Evolutionary conservation across 2,888 invertebrate genomes (phyloP).

Genomic region (Clitarchus hookeri): DNA sequence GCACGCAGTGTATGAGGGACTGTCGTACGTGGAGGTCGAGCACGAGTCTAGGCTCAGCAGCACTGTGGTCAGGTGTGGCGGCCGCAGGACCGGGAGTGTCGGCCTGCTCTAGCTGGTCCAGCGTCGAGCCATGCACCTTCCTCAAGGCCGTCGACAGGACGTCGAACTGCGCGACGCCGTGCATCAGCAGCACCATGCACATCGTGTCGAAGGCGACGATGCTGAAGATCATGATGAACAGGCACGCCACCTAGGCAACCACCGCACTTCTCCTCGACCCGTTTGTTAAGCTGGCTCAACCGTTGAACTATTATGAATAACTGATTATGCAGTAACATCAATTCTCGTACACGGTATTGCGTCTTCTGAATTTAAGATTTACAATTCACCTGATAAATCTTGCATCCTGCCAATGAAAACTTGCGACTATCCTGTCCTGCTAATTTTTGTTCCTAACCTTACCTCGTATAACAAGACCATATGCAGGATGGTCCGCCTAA

Average conservation of each 20-base stretch:
- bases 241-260: background rate
- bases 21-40: background rate
- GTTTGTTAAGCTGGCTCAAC: no score
- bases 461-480: no score
- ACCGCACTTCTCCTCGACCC: no score
- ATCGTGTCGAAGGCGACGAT: background rate
- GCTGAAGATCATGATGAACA: background rate
- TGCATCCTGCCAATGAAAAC: no score
- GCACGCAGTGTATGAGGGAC: background rate
- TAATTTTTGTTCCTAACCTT: no score
- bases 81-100: background rate
- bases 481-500: no score
- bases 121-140: background rate
- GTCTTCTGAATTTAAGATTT: no score
- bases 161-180: background rate
- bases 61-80: background rate
- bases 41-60: background rate
- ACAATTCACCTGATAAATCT: no score
- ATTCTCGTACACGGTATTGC: no score
- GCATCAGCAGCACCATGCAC: background rate
- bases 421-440: no score
- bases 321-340: no score
- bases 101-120: background rate
- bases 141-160: background rate
- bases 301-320: no score